These are phyloP conservation scores for Cetoscarus ocellatus DNA, from an alignment of 2,797 vertebrate genomes.

Conservation along the genomic window DNA sequence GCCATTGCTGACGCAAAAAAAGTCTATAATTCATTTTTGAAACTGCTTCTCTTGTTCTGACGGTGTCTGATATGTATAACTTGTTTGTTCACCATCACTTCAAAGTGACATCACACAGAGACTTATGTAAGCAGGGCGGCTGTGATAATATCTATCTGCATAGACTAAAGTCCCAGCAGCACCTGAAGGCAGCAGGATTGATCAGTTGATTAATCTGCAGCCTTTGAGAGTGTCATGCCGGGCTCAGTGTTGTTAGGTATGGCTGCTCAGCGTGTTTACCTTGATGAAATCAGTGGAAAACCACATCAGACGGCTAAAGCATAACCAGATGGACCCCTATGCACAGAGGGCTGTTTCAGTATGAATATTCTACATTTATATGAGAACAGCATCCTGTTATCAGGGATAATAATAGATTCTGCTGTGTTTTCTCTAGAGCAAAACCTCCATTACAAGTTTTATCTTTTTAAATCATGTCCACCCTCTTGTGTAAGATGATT, in stretches of 20 bases:
- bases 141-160: not conserved
- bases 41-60: too few species aligned
- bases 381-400: not conserved
- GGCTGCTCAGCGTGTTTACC: not conserved
- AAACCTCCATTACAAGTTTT: not conserved
- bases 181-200: not conserved
- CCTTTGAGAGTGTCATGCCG: not conserved
- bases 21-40: too few species aligned
- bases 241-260: not conserved
- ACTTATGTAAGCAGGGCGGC: not conserved
- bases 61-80: too few species aligned
- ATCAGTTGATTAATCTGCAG: slow-evolving; percentile 1
- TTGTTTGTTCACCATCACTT: too few species aligned
- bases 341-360: not conserved
- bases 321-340: not conserved
- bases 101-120: not conserved
- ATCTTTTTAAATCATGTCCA: not conserved
- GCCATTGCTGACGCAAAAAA: too few species aligned
- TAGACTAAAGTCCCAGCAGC: not conserved
- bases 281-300: not conserved
- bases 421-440: not conserved
- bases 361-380: not conserved
- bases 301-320: not conserved
- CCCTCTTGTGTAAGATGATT: too few species aligned
- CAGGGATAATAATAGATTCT: not conserved